phyloP scores from a whole-genome alignment of 2,888 invertebrate genomes.

The Cosmorhoe ocellata region DNA sequence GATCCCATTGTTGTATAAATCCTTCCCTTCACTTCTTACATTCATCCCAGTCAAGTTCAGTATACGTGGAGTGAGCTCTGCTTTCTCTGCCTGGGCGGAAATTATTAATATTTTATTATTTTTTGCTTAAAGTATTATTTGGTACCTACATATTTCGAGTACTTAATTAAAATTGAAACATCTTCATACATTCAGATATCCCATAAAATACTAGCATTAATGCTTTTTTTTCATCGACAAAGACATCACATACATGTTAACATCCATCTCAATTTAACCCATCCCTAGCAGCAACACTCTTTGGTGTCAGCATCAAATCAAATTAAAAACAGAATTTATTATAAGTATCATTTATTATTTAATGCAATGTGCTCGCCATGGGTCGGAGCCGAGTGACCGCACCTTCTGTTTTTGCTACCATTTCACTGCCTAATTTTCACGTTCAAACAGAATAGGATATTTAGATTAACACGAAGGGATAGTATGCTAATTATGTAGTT shows the following conservation, averaged over 20 bases:
- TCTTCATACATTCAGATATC: too few species aligned
- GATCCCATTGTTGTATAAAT: too few species aligned
- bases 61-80: too few species aligned
- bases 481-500: conserved; percentile 60
- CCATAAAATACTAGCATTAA: too few species aligned
- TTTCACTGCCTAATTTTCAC: conserved; percentile 61
- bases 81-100: too few species aligned
- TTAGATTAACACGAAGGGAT: conserved; percentile 65
- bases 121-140: too few species aligned
- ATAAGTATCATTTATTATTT: conserved; percentile 76
- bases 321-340: conserved; percentile 80
- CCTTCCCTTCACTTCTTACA: too few species aligned
- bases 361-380: conserved; percentile 58
- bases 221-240: background rate
- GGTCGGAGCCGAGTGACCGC: conserved; percentile 56
- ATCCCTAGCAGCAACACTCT: conserved; percentile 35
- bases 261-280: background rate
- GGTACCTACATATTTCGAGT: too few species aligned
- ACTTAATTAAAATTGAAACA: too few species aligned
- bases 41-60: too few species aligned
- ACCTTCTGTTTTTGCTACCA: conserved; percentile 63
- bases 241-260: too few species aligned
- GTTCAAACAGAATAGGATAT: conserved; percentile 75
- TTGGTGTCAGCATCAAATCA: conserved; percentile 57
- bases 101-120: too few species aligned